phyloP scores from a whole-genome alignment of 53 echinoderm and acorn worm genomes.

The Paracentrotus lividus region DNA sequence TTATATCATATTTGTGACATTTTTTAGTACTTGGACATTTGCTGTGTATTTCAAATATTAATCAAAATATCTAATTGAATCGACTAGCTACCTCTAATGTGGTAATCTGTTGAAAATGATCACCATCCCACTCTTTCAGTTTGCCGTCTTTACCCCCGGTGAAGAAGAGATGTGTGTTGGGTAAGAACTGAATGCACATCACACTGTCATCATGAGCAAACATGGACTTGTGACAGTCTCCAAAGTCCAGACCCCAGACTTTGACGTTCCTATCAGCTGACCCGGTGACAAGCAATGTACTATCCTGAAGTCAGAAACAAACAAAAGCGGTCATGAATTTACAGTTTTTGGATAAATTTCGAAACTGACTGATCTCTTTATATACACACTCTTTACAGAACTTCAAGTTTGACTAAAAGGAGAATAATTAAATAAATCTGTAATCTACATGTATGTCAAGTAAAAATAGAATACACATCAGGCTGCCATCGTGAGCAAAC shows the following conservation, averaged over 20 bases:
- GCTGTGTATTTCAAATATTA: too few species aligned
- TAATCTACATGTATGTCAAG: too few species aligned
- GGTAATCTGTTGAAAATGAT: constrained; percentile 89
- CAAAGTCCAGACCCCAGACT: constrained; percentile 97
- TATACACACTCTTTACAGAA: too few species aligned
- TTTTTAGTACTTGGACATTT: too few species aligned
- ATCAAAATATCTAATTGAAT: neutral
- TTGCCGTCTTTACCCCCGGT: constrained; percentile 94
- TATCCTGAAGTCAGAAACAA: constrained; percentile 89
- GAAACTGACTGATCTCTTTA: too few species aligned
- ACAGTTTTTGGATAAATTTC: constrained; percentile 82
- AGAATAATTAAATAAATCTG: too few species aligned
- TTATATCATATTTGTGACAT: too few species aligned
- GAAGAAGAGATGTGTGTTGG: constrained; percentile 94
- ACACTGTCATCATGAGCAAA: constrained; percentile 99
- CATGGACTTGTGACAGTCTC: constrained; percentile 96
- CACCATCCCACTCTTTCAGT: constrained; percentile 97
- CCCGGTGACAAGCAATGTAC: constrained; percentile 87
- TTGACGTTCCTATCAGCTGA: constrained; percentile 97
- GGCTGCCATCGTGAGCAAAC: constrained; percentile 96
- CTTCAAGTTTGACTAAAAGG: too few species aligned
- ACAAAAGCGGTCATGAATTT: constrained; percentile 22
- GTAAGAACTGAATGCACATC: constrained; percentile 97
- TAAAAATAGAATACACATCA: constrained; percentile 94
- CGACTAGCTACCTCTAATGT: constrained; percentile 90